Evolutionary conservation across 2,888 invertebrate species (phyloP).

Genomic region (Maniola hyperantus): DNA sequence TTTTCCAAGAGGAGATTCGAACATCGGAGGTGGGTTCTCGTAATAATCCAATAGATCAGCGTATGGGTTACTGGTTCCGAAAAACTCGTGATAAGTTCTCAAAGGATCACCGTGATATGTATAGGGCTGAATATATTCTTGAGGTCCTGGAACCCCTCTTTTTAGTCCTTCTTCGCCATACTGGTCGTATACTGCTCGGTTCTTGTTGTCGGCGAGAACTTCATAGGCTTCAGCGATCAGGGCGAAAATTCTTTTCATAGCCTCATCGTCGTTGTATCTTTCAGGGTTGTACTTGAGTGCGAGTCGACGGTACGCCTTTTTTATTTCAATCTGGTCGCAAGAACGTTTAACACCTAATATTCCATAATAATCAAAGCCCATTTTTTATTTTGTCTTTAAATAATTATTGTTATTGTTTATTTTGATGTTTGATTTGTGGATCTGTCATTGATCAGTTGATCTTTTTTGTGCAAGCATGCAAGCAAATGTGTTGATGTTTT

Average conservation of each 20-base stretch:
- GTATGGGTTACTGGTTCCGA: slow-evolving; percentile 92
- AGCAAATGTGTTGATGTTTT: not conserved
- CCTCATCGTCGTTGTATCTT: slow-evolving; percentile 72
- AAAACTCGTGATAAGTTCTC: slow-evolving; percentile 89
- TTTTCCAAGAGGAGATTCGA: slow-evolving; percentile 83
- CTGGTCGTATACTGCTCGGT: slow-evolving; percentile 91
- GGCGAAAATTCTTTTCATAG: slow-evolving; percentile 80
- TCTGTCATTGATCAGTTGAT: no score
- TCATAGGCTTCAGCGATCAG: slow-evolving; percentile 91
- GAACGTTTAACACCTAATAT: slow-evolving; percentile 86
- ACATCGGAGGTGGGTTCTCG: slow-evolving; percentile 84
- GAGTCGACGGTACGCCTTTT: slow-evolving; percentile 84
- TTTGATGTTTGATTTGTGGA: not conserved
- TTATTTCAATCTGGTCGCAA: slow-evolving; percentile 86
- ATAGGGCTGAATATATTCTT: slow-evolving; percentile 87
- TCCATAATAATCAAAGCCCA: slow-evolving; percentile 88
- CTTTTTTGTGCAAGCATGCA: no score
- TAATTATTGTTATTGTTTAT: not conserved
- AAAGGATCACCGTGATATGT: slow-evolving; percentile 91
- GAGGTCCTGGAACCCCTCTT: slow-evolving; percentile 87
- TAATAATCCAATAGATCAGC: slow-evolving; percentile 87
- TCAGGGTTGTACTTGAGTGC: slow-evolving; percentile 84
- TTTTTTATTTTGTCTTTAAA: not conserved
- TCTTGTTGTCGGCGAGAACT: slow-evolving; percentile 86
- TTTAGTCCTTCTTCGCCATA: slow-evolving; percentile 95